phyloP scores from a whole-genome alignment of 30 jellyfish, hydroid and myxozoan species.

The Cassiopea andromeda region DNA sequence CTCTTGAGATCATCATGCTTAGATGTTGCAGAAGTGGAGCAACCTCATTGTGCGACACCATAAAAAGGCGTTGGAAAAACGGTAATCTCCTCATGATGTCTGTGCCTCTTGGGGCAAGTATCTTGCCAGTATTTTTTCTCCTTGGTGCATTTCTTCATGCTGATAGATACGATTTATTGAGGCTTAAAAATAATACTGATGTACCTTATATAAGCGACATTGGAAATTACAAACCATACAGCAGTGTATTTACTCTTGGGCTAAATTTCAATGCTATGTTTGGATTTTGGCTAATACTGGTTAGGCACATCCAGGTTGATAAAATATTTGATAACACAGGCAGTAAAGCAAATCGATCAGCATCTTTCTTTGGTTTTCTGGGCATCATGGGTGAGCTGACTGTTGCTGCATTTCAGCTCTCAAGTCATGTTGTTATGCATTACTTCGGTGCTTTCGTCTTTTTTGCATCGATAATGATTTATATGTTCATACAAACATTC shows the following conservation, averaged over 20 bases:
- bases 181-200: slow-evolving; percentile 11
- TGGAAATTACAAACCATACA: slow-evolving; percentile 78
- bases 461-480: slow-evolving; percentile 45
- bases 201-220: slow-evolving; percentile 80
- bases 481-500: slow-evolving; percentile 44
- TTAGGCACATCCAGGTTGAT: slow-evolving; percentile 72
- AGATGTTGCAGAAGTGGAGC: too few relatives aligned
- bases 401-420: slow-evolving; percentile 68
- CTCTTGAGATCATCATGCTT: too few relatives aligned
- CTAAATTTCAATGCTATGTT: slow-evolving; percentile 47
- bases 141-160: slow-evolving; percentile 48
- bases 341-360: slow-evolving; percentile 8
- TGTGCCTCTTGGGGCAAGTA: slow-evolving; percentile 43
- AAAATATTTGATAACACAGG: slow-evolving; percentile 19
- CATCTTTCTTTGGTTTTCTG: slow-evolving; percentile 37
- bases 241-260: slow-evolving; percentile 83
- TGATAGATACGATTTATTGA: not conserved
- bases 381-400: slow-evolving; percentile 56
- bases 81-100: slow-evolving; percentile 26
- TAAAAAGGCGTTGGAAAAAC: slow-evolving; percentile 34
- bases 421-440: slow-evolving; percentile 68
- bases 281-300: slow-evolving; percentile 31
- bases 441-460: slow-evolving; percentile 66
- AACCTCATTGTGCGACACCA: too few relatives aligned
- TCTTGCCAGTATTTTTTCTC: slow-evolving; percentile 33